Conservation (phyloP, 2,113 vertebrate species). For the Gambusia holbrooki region DNA sequence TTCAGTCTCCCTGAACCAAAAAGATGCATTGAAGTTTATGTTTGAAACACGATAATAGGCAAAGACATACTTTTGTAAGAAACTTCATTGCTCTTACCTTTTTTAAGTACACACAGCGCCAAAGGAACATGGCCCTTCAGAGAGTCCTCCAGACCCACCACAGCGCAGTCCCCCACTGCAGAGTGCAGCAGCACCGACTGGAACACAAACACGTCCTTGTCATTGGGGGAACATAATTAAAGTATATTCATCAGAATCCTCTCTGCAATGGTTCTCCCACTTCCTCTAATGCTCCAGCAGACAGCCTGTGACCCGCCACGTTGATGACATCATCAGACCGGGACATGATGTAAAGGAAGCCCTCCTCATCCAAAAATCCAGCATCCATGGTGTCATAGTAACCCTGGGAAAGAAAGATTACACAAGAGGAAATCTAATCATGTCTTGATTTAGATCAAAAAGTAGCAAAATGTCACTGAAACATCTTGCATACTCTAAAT, state of each 20-base stretch:
- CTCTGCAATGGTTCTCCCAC: constrained; percentile 63
- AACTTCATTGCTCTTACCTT: constrained; percentile 79
- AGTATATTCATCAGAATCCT: too few species aligned
- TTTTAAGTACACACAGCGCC: constrained; percentile 89
- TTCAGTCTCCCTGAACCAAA: too few species aligned
- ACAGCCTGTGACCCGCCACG: constrained; percentile 95
- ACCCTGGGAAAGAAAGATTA: constrained; percentile 77
- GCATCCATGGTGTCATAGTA: constrained; percentile 99
- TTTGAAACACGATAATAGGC: too few species aligned
- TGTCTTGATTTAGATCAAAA: too few species aligned
- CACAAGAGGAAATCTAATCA: not conserved
- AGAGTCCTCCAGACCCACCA: constrained; percentile 90
- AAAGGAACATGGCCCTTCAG: constrained; percentile 93
- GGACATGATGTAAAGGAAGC: constrained; percentile 93
- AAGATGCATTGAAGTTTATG: too few species aligned
- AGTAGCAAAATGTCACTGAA: not conserved
- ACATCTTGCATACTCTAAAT: not conserved
- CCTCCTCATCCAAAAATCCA: constrained; percentile 90
- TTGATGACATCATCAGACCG: constrained; percentile 97
- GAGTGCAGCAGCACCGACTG: constrained; percentile 88
- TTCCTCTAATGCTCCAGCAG: constrained; percentile 94
- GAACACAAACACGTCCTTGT: constrained; percentile 22
- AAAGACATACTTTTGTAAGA: not conserved
- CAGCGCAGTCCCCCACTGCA: constrained; percentile 91
- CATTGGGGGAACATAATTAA: not conserved